Base-by-base conservation (phyloP, 2,113 vertebrate species). In the Microcebus griseorufus region DNA sequence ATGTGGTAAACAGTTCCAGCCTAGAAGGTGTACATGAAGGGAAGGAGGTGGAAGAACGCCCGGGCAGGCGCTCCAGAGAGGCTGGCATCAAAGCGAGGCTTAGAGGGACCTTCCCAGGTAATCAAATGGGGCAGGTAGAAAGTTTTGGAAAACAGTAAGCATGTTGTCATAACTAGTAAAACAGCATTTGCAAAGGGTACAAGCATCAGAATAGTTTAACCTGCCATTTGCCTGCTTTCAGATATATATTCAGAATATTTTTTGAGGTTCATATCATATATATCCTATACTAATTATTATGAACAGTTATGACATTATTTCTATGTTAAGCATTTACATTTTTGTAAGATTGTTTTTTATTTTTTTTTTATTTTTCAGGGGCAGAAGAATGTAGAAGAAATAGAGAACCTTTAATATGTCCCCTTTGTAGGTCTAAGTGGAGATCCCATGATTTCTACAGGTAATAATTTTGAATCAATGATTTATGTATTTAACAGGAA, bases 341-440 rank as follows among this genome's bases (percentile, higher is more conserved):
- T 96, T 85, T 53, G 3, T 84, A 70, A 70, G 12, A 4, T 73
- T 73, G 62, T 48, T 48, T 48, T 48, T 48, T 11, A 48, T 37
- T 69, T 45, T 70, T 29, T 32, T 48, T 12, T 27, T 32, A 67
- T 80, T 98, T 98, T 98, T 65, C 95, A 99, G 99, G 99, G 99
- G 99, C 99, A 62, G 99, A 99, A 97, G 99, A 99, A 98, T 99
- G 99, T 96, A 98, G 99, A 98, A 98, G 99, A 98, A 99, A 99
- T 97, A 99, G 98, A 76, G 99, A 99, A n/a, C 98, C 99, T 23
- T 98, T 99, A 88, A 99, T 99, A 97, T 99, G 99, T 95, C 99
- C 99, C 16, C 99, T 99, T 80, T 99, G 99, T 97, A 99, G 99
- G 88, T 99, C 99, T 95, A 99, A 99, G 94, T 99, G 99, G 99